phyloP scores from a whole-genome alignment of 1,140 invertebrate genomes.

The Hyphantria cunea region DNA sequence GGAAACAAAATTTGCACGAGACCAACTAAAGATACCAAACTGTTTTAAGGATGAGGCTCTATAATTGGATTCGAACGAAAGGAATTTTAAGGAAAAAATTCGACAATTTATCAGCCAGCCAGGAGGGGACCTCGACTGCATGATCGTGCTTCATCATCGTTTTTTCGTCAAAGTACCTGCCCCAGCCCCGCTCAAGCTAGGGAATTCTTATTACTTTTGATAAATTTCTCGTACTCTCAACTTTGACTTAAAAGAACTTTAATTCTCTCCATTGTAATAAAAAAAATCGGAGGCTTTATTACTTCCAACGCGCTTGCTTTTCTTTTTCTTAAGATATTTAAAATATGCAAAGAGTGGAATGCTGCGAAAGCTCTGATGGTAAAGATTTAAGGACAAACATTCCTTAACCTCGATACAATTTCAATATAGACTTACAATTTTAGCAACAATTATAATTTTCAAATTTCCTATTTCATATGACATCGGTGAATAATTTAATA shows the following conservation, averaged over 20 bases:
- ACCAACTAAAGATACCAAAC: conserved; percentile 43
- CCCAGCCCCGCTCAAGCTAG: conserved; percentile 43
- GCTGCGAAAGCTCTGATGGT: conserved; percentile 37
- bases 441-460: not conserved
- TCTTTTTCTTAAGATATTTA: conserved; percentile 68
- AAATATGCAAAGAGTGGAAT: conserved; percentile 60
- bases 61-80: conserved; percentile 66
- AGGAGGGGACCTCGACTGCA: conserved; percentile 54
- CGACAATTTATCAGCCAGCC: conserved; percentile 69
- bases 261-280: conserved; percentile 72
- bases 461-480: not conserved
- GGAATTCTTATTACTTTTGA: conserved; percentile 72
- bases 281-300: conserved; percentile 72
- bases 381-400: conserved; percentile 33
- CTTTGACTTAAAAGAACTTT: conserved; percentile 74
- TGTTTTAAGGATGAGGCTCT: conserved; percentile 58
- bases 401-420: conserved; percentile 5
- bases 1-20: conserved; percentile 42
- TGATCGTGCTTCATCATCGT: conserved; percentile 75
- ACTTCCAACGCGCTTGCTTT: conserved; percentile 61
- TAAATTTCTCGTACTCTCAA: conserved; percentile 69
- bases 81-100: conserved; percentile 67
- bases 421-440: not conserved
- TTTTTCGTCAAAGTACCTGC: conserved; percentile 64
- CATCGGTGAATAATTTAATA: not conserved